These are phyloP conservation scores for Lacanobia wlatinum DNA, from an alignment of 2,888 invertebrate genomes.

Conservation along the genomic window DNA sequence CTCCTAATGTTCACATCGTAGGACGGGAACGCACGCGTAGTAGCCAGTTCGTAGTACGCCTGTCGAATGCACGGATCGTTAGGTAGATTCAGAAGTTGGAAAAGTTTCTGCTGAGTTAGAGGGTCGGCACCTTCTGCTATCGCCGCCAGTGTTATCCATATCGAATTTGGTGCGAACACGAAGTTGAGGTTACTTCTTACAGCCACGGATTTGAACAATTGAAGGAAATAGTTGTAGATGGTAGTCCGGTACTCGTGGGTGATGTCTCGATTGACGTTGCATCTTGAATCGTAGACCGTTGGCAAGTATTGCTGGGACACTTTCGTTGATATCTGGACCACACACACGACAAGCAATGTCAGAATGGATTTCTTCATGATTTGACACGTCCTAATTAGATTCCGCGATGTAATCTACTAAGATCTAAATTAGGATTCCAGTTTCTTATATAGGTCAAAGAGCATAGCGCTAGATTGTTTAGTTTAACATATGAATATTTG, in stretches of 20 bases:
- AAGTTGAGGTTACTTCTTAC: constrained; percentile 41
- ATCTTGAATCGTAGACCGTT: background rate
- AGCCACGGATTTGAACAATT: constrained; percentile 15
- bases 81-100: constrained; percentile 61
- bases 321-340: constrained; percentile 28
- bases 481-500: background rate
- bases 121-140: constrained; percentile 60
- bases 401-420: constrained; percentile 18
- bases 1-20: constrained; percentile 55
- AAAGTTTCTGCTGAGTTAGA: constrained; percentile 51
- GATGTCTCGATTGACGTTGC: constrained; percentile 23
- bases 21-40: constrained; percentile 24
- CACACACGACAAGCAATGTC: constrained; percentile 12
- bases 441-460: constrained; percentile 38
- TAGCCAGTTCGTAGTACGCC: constrained; percentile 58
- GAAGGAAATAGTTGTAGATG: constrained; percentile 25
- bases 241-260: constrained; percentile 23
- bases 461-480: background rate
- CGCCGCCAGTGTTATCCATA: constrained; percentile 57
- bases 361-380: constrained; percentile 29
- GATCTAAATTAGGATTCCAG: background rate
- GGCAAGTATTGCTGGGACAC: constrained; percentile 3
- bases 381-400: constrained; percentile 34
- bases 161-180: constrained; percentile 42
- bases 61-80: constrained; percentile 59